Conservation (phyloP, 2,113 vertebrate species). For the Apus apus region DNA sequence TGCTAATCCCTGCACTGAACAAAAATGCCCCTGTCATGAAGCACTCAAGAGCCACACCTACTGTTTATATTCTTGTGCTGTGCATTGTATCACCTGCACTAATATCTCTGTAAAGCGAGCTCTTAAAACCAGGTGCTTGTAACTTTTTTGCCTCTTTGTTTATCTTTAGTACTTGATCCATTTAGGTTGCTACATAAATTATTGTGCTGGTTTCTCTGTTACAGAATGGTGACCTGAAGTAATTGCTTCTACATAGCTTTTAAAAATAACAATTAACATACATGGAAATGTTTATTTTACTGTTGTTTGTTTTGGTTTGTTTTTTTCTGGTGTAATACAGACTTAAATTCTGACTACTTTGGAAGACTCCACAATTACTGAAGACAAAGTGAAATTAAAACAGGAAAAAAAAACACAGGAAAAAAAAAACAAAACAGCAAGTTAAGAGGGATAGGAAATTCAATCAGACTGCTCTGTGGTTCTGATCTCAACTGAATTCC, state of each 20-base stretch:
- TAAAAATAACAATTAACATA: neutral
- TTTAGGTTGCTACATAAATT: neutral
- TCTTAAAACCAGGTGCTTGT: neutral
- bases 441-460: neutral
- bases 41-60: slow-evolving; percentile 1
- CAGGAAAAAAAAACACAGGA: neutral
- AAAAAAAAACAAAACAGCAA: neutral
- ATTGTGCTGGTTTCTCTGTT: neutral
- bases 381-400: neutral
- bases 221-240: neutral
- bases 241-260: neutral
- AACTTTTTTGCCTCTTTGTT: neutral
- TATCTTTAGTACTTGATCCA: neutral
- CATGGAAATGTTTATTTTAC: accelerated
- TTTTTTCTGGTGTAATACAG: neutral
- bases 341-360: neutral
- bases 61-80: neutral
- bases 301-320: too few relatives aligned
- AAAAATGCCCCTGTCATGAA: slow-evolving; percentile 38
- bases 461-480: neutral
- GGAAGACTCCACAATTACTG: neutral
- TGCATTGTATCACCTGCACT: neutral
- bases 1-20: neutral
- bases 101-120: neutral
- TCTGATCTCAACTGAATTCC: neutral